Evolutionary conservation across 2,888 invertebrate species (phyloP).

Genomic region (Pediacus dermestoides): DNA sequence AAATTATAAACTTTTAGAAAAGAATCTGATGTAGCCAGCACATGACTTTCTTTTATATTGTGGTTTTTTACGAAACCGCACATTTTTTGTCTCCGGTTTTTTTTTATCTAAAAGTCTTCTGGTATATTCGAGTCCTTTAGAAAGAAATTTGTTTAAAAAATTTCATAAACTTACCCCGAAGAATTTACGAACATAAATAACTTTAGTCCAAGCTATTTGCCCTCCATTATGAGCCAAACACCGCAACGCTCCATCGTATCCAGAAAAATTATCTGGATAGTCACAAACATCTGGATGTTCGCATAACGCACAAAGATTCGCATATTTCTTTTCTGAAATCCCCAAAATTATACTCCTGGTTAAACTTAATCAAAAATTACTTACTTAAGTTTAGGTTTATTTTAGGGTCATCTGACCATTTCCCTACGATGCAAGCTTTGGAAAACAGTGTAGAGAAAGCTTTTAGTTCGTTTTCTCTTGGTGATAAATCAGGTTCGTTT

Average conservation of each 20-base stretch:
- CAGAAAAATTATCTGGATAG: conserved; percentile 80
- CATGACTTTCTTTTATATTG: too few relatives aligned
- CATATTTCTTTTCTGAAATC: conserved; percentile 65
- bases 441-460: conserved; percentile 77
- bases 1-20: conserved; percentile 8
- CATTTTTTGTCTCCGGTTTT: too few relatives aligned
- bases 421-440: conserved; percentile 82
- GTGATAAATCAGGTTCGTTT: conserved; percentile 66
- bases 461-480: conserved; percentile 76
- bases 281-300: conserved; percentile 72
- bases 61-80: too few relatives aligned
- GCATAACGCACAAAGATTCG: conserved; percentile 75
- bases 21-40: too few relatives aligned
- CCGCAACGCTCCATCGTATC: conserved; percentile 80
- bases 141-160: too few relatives aligned
- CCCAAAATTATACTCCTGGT: not conserved
- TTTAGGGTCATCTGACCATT: conserved; percentile 72
- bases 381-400: conserved; percentile 71
- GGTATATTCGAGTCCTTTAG: too few relatives aligned
- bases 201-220: conserved; percentile 83
- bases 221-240: conserved; percentile 80
- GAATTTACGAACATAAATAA: conserved; percentile 73
- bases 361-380: conserved; percentile 36
- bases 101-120: too few relatives aligned
- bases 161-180: conserved; percentile 60